phyloP scores from a whole-genome alignment of 1,140 invertebrate species.

The Trypoxylus dichotomus region DNA sequence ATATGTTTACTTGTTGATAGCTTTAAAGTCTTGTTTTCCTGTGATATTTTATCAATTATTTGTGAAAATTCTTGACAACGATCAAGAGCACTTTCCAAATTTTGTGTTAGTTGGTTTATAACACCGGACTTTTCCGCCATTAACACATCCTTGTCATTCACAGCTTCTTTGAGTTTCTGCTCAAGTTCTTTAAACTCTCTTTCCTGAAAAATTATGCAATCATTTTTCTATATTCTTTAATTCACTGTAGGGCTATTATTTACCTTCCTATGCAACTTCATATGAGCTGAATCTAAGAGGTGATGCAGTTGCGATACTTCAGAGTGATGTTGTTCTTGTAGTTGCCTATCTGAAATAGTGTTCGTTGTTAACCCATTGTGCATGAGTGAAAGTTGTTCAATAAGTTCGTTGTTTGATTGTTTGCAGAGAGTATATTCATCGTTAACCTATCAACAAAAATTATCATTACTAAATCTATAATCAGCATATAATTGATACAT shows the following conservation, averaged over 20 bases:
- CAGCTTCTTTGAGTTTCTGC: constrained; percentile 40
- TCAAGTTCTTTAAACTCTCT: constrained; percentile 40
- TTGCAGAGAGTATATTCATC: constrained; percentile 19
- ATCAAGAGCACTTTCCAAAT: constrained; percentile 42
- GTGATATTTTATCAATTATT: constrained; percentile 39
- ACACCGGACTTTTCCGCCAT: constrained; percentile 35
- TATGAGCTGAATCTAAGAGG: constrained; percentile 10
- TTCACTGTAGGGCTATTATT: too few relatives aligned
- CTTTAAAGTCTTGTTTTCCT: constrained; percentile 28
- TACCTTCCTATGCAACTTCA: constrained; percentile 26
- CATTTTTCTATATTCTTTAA: too few relatives aligned
- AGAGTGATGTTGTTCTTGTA: constrained; percentile 34
- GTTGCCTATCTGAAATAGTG: constrained; percentile 31
- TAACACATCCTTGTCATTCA: constrained; percentile 34
- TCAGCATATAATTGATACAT: too few relatives aligned
- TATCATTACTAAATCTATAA: too few relatives aligned
- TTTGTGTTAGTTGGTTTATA: constrained; percentile 36
- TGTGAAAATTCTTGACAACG: constrained; percentile 46
- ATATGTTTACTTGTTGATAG: not conserved
- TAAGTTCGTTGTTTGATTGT: constrained; percentile 30
- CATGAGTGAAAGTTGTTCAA: constrained; percentile 35
- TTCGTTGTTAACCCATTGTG: constrained; percentile 33
- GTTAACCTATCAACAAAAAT: constrained; percentile 12
- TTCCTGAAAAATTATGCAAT: too few relatives aligned
- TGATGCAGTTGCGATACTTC: constrained; percentile 29